phyloP scores from a whole-genome alignment of 2,797 vertebrate genomes.

The Intellagama lesueurii region DNA sequence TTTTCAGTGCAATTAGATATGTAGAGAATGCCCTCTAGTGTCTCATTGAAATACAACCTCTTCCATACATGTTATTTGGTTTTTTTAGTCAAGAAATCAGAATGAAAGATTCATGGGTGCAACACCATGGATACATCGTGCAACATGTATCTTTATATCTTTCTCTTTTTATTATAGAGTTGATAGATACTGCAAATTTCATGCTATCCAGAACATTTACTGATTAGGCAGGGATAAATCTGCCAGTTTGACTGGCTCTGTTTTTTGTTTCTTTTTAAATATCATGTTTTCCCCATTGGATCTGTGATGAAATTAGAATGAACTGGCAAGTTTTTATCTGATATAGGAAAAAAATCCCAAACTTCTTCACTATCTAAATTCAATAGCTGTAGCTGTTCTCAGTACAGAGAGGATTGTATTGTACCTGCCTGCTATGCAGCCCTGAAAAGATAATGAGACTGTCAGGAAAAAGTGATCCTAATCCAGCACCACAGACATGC shows the following conservation, averaged over 20 bases:
- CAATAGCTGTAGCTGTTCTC: neutral
- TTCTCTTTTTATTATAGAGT: neutral
- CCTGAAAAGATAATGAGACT: too few relatives aligned
- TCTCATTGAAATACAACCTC: slow-evolving; percentile 3
- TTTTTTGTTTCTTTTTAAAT: neutral
- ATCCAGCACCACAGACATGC: too few relatives aligned
- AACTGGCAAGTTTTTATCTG: neutral
- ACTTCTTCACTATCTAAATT: neutral
- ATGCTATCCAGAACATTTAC: rapidly evolving
- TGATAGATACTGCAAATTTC: neutral
- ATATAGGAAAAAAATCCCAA: neutral
- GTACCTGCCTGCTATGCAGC: too few relatives aligned
- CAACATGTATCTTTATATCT: too few relatives aligned
- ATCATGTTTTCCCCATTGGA: neutral
- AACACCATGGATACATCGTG: neutral
- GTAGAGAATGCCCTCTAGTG: slow-evolving; percentile 73
- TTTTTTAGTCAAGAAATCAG: neutral
- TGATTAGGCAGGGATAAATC: neutral
- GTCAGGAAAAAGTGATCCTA: too few relatives aligned
- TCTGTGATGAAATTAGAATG: neutral
- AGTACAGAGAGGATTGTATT: neutral
- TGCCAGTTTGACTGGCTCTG: neutral
- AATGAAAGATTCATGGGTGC: neutral
- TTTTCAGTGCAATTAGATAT: slow-evolving; percentile 5
- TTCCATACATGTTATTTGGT: rapidly evolving